Base-by-base conservation (phyloP, 2,888 invertebrate genomes). In the Panorpa germanica region DNA sequence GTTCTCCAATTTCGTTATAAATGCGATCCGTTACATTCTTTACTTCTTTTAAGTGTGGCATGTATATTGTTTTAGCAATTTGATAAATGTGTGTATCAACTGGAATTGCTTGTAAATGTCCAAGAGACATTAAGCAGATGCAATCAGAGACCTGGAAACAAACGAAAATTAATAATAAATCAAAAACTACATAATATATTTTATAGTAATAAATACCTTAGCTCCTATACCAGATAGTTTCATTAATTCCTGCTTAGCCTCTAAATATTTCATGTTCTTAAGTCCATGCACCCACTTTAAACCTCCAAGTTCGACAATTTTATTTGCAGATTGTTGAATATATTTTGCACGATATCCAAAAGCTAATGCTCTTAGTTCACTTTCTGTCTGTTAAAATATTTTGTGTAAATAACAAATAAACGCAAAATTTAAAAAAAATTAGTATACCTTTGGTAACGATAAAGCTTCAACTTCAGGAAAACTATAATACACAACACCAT, bases 31-130 rank as follows among this genome's bases (percentile, higher is more conserved):
- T 86, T 2, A 91, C 69, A 23, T 67, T 70, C 49, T 88, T 88
- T 36, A 70, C 65, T 18, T 65, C 65, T 22, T 59, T 55, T 28
- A 90, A 53, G 44, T 78, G 72, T 0, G 83, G 83, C 38, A 85
- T 53, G 46, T 93, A 93, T 42, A 72, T 64, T 34, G 70, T 60
- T 11, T 71, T 65, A 0, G 90, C 90, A 39, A 96, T 76, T 58
- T 91, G 83, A 52, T 77, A 85, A 14, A 98, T 83, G 47, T 98
- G 96, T 0, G 93, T 93, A 53, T 98, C 96, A 1, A 96, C 80
- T 2, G 96, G 96, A 31, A 98, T 70, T 0, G 91, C 75, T 42
- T 77, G 70, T 28, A 83, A 52, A 48, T 95, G 85, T 33, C 78
- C 76, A 29, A 98, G 51, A 0, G 93, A 90, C 95, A 98, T 96